Base-by-base conservation (phyloP, 2,888 invertebrate species). In the Cheilosia pagana region DNA sequence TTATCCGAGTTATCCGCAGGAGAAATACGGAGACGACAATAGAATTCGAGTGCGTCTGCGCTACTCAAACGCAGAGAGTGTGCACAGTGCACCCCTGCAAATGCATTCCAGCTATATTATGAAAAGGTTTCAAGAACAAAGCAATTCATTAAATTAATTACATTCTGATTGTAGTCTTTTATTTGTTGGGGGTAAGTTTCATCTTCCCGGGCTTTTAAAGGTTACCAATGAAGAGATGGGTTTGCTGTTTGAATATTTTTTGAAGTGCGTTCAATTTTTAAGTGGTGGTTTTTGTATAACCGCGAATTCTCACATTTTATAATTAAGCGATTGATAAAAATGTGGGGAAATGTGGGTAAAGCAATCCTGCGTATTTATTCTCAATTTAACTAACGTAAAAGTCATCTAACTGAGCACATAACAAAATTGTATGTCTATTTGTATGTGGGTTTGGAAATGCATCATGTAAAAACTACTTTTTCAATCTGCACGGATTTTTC, bases 91-190 rank as follows among this genome's bases (percentile, higher is more conserved):
- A 60, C 16, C 85, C 48, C 59, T 43, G n/a, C 31, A 81, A 75
- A 67, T 85, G 79, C 85, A 85, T 71, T 81, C 53, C 45, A 53
- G 23, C 35, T 63, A 62, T 78, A 23, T 50, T 57, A 67, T 74
- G 48, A 70, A 79, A 68, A 43, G 57, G 55, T 71, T 85, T 79
- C 79, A 85, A 79, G 79, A 79, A 79, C 79, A 79, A 79, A 76
- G 67, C 71, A 67, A 81, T 81, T 75, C 71, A 67, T 75, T 79
- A 75, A 85, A 85, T 79, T 85, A 85, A 81, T 85, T 79, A 75
- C 75, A 48, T 71, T 85, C 67, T 60, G 79, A 81, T 85, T 81
- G 79, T 71, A 50, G 60, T 41, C 57, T 63, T 65, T 74, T 68
- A 68, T 83, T 67, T 50, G 23, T 14, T 12, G 14, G 10, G 8